These are phyloP conservation scores for Labroides dimidiatus DNA, from an alignment of 2,797 vertebrate genomes.

Conservation along the genomic window DNA sequence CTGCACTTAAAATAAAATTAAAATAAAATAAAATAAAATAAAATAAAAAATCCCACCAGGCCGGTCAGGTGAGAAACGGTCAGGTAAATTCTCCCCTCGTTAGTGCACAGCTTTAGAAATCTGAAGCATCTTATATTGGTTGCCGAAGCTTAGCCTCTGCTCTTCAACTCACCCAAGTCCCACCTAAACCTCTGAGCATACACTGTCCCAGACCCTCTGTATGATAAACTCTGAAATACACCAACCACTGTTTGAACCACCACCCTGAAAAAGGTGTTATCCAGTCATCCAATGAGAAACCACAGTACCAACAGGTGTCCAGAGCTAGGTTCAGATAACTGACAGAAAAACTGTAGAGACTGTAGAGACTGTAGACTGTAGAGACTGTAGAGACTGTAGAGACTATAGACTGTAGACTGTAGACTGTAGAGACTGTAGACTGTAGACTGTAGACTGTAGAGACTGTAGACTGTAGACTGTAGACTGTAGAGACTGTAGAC, in stretches of 20 bases:
- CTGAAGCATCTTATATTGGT: conserved; percentile 77
- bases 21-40: conserved; percentile 40
- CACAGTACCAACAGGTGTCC: not conserved
- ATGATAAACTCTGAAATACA: conserved; percentile 43
- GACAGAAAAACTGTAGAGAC: not conserved
- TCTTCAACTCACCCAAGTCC: conserved; percentile 49
- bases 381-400: too few species aligned
- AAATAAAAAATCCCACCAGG: conserved; percentile 41
- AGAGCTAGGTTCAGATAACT: not conserved
- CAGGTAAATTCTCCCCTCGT: conserved; percentile 17
- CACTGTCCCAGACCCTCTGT: conserved; percentile 39
- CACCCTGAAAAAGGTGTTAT: conserved; percentile 65
- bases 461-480: too few species aligned
- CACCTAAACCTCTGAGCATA: conserved; percentile 50
- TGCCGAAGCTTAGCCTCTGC: conserved; percentile 67
- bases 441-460: too few species aligned
- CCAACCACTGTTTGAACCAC: conserved; percentile 36
- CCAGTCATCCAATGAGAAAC: conserved; percentile 46
- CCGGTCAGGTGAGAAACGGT: conserved; percentile 33
- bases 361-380: too few species aligned
- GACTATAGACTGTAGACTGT: too few species aligned
- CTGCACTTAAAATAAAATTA: conserved; percentile 64
- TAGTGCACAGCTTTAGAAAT: conserved; percentile 84
- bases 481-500: too few species aligned
- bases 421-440: too few species aligned